Base-by-base conservation (phyloP, 2,888 invertebrate genomes). In the Zaprionus obscuricornis region DNA sequence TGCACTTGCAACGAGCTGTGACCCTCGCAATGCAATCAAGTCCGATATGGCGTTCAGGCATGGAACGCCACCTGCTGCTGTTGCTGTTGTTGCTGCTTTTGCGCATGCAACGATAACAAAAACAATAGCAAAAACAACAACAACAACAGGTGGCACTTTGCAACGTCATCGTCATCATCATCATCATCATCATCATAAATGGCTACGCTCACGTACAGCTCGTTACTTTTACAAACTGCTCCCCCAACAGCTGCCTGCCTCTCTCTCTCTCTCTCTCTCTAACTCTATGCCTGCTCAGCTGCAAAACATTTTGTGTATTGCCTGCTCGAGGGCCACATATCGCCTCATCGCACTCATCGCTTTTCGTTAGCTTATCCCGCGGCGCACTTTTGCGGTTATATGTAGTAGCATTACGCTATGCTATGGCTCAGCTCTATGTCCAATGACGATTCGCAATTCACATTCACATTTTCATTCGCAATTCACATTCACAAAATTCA, bases 341-440 rank as follows among this genome's bases (percentile, higher is more conserved):
- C 83, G 59, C 67, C 75, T 51, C 60, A 34, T 54, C n/a, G n/a
- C n/a, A 71, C 72, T 57, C 81, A 69, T 77, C 63, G 77, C 77
- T 77, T 77, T 73, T 76, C 49, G 84, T 78, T 77, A 66, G 70
- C 49, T 73, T 77, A 66, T 81, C 62, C 70, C 77, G 74, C 85
- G 57, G 66, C 63, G 76, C 79, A 60, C 81, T 77, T 75, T 69
- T 84, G 85, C 57, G 82, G 85, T 42, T 69, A 22, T 6, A 1
- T 36, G 5, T 36, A n/a, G 7, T 10, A 14, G 7, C 22, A 7
- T 7, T 4, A 22, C 22, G 22, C 4, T 4, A 22, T 6, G 22
- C 22, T 22, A 22, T 22, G 4, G 5, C 22, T 6, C 4, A 22
- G 33, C 13, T 10, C 33, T 10, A 10, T 14, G 13, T n/a, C n/a